Percentiles rank a stretch among this genome's conserved stretches.
phyloP scores from a whole-genome alignment of 2,888 invertebrate species.

The Nephrotoma flavescens region DNA sequence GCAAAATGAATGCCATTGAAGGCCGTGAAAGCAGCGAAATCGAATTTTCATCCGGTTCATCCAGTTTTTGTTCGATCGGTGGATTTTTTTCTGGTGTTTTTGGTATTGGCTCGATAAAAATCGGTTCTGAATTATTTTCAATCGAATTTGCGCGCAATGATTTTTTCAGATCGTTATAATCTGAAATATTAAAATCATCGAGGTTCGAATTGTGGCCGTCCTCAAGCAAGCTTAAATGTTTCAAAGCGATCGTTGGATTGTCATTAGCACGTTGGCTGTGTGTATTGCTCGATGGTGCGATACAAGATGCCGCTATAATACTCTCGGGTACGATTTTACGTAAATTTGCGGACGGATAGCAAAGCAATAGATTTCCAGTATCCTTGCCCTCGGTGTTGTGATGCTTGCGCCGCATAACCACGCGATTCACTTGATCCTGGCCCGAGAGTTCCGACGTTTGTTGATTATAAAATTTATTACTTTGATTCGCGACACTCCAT shows the following conservation, averaged over 20 bases:
- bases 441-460: neutral
- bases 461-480: neutral
- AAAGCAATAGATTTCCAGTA: slow-evolving; percentile 42
- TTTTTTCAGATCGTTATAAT: neutral
- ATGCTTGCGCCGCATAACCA: slow-evolving; percentile 47
- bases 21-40: slow-evolving; percentile 40
- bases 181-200: neutral
- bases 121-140: slow-evolving; percentile 1
- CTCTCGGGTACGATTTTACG: slow-evolving; percentile 60
- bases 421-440: slow-evolving; percentile 13
- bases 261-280: slow-evolving; percentile 18
- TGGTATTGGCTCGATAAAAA: neutral
- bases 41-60: slow-evolving; percentile 17
- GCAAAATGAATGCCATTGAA: slow-evolving; percentile 73
- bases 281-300: slow-evolving; percentile 23
- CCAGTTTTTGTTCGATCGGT: slow-evolving; percentile 5
- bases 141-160: neutral
- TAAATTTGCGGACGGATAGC: slow-evolving; percentile 79
- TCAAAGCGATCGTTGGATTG: neutral
- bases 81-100: neutral
- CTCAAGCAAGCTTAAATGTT: neutral
- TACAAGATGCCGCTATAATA: slow-evolving; percentile 30
- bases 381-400: slow-evolving; percentile 45
- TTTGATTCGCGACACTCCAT: slow-evolving; percentile 18
- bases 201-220: neutral